Percentiles rank a stretch among this genome's conserved stretches.
Evolutionary conservation across 2,113 vertebrate genomes (phyloP).

Genomic region (Cercocebus atys): DNA sequence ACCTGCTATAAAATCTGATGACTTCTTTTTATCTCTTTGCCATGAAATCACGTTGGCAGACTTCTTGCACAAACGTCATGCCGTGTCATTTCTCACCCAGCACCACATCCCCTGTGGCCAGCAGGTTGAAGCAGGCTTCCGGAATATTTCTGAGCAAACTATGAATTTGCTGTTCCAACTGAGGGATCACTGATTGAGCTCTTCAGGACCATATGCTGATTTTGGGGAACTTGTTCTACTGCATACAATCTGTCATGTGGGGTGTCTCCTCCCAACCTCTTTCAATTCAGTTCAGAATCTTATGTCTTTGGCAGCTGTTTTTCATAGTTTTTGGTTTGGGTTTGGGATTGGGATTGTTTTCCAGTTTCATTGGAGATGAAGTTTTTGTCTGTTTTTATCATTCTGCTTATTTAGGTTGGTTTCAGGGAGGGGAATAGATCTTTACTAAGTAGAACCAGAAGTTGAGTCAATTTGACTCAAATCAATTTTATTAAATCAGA

Average conservation of each 20-base stretch:
- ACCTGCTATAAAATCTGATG: neutral
- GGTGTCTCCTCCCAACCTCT: neutral
- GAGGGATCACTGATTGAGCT: neutral
- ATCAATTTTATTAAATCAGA: neutral
- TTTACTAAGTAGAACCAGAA: neutral
- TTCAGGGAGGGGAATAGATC: neutral
- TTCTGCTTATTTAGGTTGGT: slow-evolving; percentile 21
- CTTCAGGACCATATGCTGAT: neutral
- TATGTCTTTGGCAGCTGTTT: slow-evolving; percentile 27
- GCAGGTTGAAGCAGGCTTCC: neutral
- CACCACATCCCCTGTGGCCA: neutral
- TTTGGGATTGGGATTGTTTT: neutral
- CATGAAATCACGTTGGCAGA: neutral
- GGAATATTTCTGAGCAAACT: neutral
- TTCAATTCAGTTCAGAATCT: neutral
- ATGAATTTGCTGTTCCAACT: neutral
- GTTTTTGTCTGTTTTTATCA: neutral
- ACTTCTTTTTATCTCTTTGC: neutral
- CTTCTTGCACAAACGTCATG: neutral
- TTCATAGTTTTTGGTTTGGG: slow-evolving; percentile 4
- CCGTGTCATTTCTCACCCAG: neutral
- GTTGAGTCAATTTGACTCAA: neutral
- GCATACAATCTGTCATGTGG: neutral
- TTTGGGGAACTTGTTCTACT: neutral
- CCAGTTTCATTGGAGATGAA: neutral